phyloP scores from a whole-genome alignment of 2,113 vertebrate species.

The Stomatorhinus ivindoensis region DNA sequence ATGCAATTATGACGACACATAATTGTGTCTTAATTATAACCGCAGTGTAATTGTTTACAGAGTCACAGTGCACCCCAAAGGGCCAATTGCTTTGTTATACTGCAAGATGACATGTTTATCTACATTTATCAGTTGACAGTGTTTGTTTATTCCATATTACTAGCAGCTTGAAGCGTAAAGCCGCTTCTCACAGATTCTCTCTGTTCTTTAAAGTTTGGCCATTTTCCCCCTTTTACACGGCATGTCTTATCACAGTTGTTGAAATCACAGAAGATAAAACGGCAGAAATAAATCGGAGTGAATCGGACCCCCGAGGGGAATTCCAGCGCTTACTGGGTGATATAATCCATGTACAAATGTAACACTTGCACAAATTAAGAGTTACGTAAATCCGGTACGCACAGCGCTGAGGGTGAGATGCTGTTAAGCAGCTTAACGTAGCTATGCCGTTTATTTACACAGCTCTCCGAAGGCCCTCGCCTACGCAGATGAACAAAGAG shows the following conservation, averaged over 20 bases:
- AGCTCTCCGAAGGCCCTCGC: not conserved
- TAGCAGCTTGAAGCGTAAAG: not conserved
- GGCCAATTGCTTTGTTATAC: not conserved
- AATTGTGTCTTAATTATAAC: not conserved
- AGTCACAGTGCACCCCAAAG: not conserved
- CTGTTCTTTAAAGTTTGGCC: not conserved
- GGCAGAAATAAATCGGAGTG: not conserved
- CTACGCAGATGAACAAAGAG: not conserved
- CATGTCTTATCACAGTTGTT: not conserved
- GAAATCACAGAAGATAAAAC: conserved; percentile 2
- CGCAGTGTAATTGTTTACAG: not conserved
- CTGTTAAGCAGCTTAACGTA: not conserved
- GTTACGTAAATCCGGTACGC: not conserved
- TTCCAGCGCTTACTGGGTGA: not conserved
- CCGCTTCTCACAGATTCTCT: not conserved
- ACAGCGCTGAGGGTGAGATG: not conserved
- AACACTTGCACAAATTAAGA: not conserved
- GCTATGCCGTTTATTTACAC: not conserved
- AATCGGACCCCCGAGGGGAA: not conserved
- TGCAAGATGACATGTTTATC: not conserved
- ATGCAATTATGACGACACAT: not conserved
- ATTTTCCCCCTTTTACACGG: not conserved
- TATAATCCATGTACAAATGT: not conserved
- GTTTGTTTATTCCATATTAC: not conserved
- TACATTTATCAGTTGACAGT: not conserved